Percentiles rank a stretch among this genome's conserved stretches.
Evolutionary conservation across 2,888 invertebrate species (phyloP).

Genomic region (Ornithoptera priamus): DNA sequence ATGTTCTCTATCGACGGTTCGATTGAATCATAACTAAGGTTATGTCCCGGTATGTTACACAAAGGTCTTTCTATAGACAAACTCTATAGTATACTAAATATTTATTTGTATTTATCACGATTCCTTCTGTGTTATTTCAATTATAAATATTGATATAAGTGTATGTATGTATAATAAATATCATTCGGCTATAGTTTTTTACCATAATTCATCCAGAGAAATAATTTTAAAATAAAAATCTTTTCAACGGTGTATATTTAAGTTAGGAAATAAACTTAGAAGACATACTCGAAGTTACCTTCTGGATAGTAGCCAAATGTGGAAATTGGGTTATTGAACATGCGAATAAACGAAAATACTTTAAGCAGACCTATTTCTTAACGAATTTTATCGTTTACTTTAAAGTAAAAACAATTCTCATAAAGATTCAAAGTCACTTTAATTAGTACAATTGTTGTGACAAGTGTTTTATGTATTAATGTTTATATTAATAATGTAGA

Average conservation of each 20-base stretch:
- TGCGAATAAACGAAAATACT: slow-evolving; percentile 21
- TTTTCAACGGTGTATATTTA: not conserved
- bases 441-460: no score
- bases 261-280: slow-evolving; percentile 3
- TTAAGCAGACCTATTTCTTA: not conserved
- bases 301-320: slow-evolving; percentile 18
- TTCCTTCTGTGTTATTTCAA: no score
- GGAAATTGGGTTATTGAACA: slow-evolving; percentile 13
- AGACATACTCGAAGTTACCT: not conserved
- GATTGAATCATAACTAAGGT: slow-evolving; percentile 10
- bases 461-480: no score
- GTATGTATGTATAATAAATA: no score
- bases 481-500: no score
- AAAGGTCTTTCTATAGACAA: slow-evolving; percentile 3
- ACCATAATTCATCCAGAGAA: no score
- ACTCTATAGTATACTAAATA: not conserved
- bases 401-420: not conserved
- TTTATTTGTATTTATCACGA: not conserved
- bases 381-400: not conserved
- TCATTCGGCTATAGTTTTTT: no score
- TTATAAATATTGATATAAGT: no score
- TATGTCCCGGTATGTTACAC: slow-evolving; percentile 17
- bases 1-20: not conserved
- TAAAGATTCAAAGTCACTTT: no score
- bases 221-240: not conserved